A percentile compares a stretch with the other conserved stretches of the same genome.
Evolutionary conservation across 1,140 invertebrate genomes (phyloP).

Genomic region (Paraescarpia echinospica): DNA sequence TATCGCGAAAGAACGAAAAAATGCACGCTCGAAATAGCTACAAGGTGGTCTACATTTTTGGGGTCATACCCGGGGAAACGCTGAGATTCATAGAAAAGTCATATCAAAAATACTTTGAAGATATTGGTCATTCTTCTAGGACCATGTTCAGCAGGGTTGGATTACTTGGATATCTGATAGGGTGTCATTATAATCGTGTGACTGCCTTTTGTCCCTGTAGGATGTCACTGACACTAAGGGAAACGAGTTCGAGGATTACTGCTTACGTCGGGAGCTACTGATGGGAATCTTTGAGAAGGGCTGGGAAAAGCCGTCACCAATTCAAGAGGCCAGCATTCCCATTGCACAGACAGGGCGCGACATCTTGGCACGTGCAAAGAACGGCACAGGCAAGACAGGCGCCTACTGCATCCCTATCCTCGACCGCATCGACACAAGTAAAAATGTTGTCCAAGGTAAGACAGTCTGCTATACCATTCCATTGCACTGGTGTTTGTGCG

Average conservation of each 20-base stretch:
- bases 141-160: too few species aligned
- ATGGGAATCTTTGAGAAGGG: conserved; percentile 99
- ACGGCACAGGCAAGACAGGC: conserved; percentile 99
- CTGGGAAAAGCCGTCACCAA: conserved; percentile 99
- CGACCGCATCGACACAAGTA: conserved; percentile 87
- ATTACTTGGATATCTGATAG: too few species aligned
- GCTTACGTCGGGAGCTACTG: conserved; percentile 91
- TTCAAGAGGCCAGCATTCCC: conserved; percentile 90
- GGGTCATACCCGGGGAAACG: too few species aligned
- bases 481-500: background rate
- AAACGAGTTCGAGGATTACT: conserved; percentile 99
- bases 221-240: conserved; percentile 99
- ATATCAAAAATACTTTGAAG: too few species aligned
- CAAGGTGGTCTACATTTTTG: too few species aligned
- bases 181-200: background rate
- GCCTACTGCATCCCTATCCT: conserved; percentile 98
- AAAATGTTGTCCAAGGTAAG: conserved; percentile 71
- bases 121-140: too few species aligned
- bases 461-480: background rate
- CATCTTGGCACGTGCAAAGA: conserved; percentile 97
- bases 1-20: too few species aligned
- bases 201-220: conserved; percentile 60
- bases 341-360: conserved; percentile 97
- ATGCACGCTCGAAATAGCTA: too few species aligned
- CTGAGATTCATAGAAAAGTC: too few species aligned